Conservation (phyloP, 2,888 invertebrate species). For the Oscheius myriophilus region DNA sequence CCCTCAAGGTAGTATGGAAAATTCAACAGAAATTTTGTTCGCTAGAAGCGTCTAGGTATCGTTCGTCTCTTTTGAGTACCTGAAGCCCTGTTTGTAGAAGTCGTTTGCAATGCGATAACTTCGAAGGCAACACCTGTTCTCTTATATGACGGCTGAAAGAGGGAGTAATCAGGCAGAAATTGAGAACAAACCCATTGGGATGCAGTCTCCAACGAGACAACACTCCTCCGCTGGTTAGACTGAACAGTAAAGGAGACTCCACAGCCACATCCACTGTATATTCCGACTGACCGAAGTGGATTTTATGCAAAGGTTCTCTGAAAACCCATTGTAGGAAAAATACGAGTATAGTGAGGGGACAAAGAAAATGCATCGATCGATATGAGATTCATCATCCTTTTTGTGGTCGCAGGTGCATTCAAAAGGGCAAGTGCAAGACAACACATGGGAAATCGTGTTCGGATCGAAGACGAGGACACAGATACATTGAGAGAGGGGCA, state of each 20-base stretch:
- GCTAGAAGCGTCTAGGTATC: too few species aligned
- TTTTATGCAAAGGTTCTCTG: constrained; percentile 28
- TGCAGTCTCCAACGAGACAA: constrained; percentile 54
- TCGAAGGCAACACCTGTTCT: constrained; percentile 35
- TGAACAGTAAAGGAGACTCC: constrained; percentile 34
- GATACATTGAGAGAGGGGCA: neutral
- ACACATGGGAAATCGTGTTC: neutral
- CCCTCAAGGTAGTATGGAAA: too few species aligned
- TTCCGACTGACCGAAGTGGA: constrained; percentile 34
- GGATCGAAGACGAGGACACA: neutral
- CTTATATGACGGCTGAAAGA: constrained; percentile 44
- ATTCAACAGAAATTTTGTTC: too few species aligned
- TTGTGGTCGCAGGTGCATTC: too few species aligned
- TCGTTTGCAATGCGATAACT: constrained; percentile 33
- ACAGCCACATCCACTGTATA: constrained; percentile 41
- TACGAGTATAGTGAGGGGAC: too few species aligned
- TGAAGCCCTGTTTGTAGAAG: constrained; percentile 37
- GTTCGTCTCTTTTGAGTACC: too few species aligned
- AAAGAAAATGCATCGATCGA: too few species aligned
- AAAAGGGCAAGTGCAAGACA: neutral
- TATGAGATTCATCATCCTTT: too few species aligned
- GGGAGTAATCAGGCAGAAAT: constrained; percentile 1
- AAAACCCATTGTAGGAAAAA: constrained; percentile 22
- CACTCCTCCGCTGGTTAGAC: constrained; percentile 48
- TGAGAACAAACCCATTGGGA: constrained; percentile 41